A percentile compares a stretch with the other conserved stretches of the same genome.
phyloP scores from a whole-genome alignment of 2,797 vertebrate genomes.

The Limosa lapponica region DNA sequence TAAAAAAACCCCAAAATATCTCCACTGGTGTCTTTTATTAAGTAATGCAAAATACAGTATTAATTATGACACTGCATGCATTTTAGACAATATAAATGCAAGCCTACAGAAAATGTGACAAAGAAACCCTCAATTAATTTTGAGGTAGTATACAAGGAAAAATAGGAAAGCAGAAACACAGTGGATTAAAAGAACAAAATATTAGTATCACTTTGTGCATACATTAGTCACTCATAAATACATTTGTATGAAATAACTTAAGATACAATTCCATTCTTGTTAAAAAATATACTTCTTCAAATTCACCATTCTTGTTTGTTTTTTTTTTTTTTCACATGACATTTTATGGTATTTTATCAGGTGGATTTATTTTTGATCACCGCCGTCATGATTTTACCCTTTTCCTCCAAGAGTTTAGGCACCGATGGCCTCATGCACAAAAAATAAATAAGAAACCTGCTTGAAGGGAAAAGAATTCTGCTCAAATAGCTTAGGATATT shows the following conservation, averaged over 20 bases:
- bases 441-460: slow-evolving; percentile 75
- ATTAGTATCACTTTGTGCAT: slow-evolving; percentile 70
- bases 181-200: slow-evolving; percentile 72
- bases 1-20: not conserved
- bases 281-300: slow-evolving; percentile 67
- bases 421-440: slow-evolving; percentile 68
- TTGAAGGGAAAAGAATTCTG: slow-evolving; percentile 75
- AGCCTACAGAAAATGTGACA: slow-evolving; percentile 75
- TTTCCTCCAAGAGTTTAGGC: slow-evolving; percentile 67
- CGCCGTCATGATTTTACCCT: slow-evolving; percentile 35
- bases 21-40: slow-evolving; percentile 81
- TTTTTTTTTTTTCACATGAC: slow-evolving; percentile 36
- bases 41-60: slow-evolving; percentile 79
- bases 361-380: slow-evolving; percentile 46
- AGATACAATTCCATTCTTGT: slow-evolving; percentile 60
- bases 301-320: slow-evolving; percentile 30
- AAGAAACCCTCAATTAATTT: slow-evolving; percentile 78
- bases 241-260: slow-evolving; percentile 59
- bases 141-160: slow-evolving; percentile 82
- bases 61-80: slow-evolving; percentile 80
- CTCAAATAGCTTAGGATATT: slow-evolving; percentile 71
- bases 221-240: slow-evolving; percentile 69
- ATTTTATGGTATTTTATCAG: slow-evolving; percentile 54
- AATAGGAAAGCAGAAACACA: slow-evolving; percentile 71
- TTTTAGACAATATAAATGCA: slow-evolving; percentile 75